phyloP scores from a whole-genome alignment of 2,888 invertebrate species.

The Rhyacophila evoluta region DNA sequence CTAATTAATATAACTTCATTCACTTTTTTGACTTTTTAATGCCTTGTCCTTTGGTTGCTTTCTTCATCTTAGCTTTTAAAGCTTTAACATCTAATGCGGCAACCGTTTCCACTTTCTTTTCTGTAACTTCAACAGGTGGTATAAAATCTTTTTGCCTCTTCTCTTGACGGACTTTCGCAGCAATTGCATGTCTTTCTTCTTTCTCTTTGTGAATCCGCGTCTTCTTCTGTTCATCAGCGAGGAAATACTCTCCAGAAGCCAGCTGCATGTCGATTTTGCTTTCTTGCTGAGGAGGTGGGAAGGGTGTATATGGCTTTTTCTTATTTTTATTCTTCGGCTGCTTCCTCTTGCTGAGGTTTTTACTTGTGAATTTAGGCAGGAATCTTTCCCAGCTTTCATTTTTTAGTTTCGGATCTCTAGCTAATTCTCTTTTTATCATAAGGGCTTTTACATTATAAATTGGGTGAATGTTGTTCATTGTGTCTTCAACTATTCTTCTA shows the following conservation, averaged over 20 bases:
- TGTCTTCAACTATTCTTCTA: slow-evolving; percentile 91
- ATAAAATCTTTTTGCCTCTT: slow-evolving; percentile 84
- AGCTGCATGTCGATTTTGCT: slow-evolving; percentile 95
- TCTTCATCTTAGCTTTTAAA: slow-evolving; percentile 82
- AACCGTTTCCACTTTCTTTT: slow-evolving; percentile 57
- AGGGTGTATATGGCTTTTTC: slow-evolving; percentile 97
- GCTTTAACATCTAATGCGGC: slow-evolving; percentile 75
- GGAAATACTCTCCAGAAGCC: slow-evolving; percentile 97
- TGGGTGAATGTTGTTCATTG: slow-evolving; percentile 99
- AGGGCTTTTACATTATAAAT: slow-evolving; percentile 97
- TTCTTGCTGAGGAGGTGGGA: slow-evolving; percentile 93
- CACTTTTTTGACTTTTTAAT: slow-evolving; percentile 46
- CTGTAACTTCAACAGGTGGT: slow-evolving; percentile 78
- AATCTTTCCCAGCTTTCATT: slow-evolving; percentile 98
- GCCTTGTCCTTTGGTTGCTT: slow-evolving; percentile 70
- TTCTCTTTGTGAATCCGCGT: slow-evolving; percentile 79
- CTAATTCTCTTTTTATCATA: slow-evolving; percentile 96
- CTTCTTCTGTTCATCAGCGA: slow-evolving; percentile 85
- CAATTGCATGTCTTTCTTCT: slow-evolving; percentile 82
- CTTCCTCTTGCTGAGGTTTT: slow-evolving; percentile 90
- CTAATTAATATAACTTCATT: background rate
- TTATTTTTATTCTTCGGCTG: slow-evolving; percentile 87
- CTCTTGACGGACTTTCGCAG: slow-evolving; percentile 79
- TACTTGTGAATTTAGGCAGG: slow-evolving; percentile 91
- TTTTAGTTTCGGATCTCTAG: slow-evolving; percentile 91